A percentile compares a stretch with the other conserved stretches of the same genome.
Conservation (phyloP, 1,140 invertebrate genomes). For the Drosophila pandora region DNA sequence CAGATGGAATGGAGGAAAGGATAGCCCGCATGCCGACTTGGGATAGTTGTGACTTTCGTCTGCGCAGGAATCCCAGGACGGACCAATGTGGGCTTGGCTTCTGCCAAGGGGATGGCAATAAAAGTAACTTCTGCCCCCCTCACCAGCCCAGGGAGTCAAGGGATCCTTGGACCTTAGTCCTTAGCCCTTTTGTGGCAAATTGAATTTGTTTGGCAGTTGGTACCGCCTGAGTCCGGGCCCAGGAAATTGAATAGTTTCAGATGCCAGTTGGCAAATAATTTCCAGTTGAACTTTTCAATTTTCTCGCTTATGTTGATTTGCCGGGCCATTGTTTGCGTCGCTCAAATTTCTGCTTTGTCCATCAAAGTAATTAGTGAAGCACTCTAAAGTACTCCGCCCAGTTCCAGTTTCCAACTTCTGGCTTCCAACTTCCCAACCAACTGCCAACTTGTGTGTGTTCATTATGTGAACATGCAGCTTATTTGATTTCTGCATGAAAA, state of each 20-base stretch:
- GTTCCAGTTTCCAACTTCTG: constrained; percentile 13
- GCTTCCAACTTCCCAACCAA: neutral
- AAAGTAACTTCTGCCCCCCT: constrained; percentile 52
- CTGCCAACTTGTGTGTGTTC: constrained; percentile 45
- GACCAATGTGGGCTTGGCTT: constrained; percentile 68
- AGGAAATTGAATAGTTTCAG: constrained; percentile 80
- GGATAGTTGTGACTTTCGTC: constrained; percentile 80
- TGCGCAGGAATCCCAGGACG: constrained; percentile 44
- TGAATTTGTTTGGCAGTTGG: constrained; percentile 58
- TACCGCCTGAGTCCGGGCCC: constrained; percentile 17
- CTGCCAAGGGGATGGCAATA: constrained; percentile 42
- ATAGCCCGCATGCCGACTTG: constrained; percentile 55
- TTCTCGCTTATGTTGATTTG: constrained; percentile 71
- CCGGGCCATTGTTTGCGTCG: constrained; percentile 68
- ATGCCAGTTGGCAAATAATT: constrained; percentile 74
- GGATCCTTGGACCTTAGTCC: constrained; percentile 6
- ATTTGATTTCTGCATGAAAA: constrained; percentile 81
- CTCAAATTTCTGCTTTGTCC: constrained; percentile 71
- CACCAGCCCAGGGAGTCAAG: too few relatives aligned
- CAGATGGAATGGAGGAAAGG: constrained; percentile 8
- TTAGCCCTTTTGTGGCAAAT: constrained; percentile 32
- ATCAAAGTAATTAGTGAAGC: constrained; percentile 79
- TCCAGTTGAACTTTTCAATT: constrained; percentile 64
- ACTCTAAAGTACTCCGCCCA: constrained; percentile 52
- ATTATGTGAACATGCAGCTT: constrained; percentile 73